Conservation (phyloP, 2,797 vertebrate genomes). For the Typhlichthys eigenmanni region DNA sequence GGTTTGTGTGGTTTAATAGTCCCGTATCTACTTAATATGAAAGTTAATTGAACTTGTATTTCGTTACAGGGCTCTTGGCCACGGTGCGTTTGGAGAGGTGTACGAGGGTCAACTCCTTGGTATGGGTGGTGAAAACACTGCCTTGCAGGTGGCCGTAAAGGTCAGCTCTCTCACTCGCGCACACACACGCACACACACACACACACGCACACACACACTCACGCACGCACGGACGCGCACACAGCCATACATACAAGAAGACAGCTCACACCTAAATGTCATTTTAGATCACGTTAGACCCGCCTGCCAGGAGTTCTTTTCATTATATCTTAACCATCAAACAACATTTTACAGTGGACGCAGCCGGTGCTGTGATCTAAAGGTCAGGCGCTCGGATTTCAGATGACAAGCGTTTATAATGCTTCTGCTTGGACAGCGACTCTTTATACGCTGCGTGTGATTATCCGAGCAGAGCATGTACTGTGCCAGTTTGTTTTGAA, state of each 20-base stretch:
- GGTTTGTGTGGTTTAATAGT: no score
- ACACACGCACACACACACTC: no score
- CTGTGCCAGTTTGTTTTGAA: not conserved
- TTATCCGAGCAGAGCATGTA: not conserved
- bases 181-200: slow-evolving; percentile 7
- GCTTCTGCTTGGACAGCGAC: not conserved
- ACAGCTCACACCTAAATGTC: slow-evolving; percentile 17
- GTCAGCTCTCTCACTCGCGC: slow-evolving; percentile 66
- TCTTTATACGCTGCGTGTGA: not conserved
- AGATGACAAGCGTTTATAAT: slow-evolving; percentile 7
- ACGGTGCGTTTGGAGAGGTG: slow-evolving; percentile 91
- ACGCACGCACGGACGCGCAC: slow-evolving; percentile 4
- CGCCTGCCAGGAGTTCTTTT: not conserved
- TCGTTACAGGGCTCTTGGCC: slow-evolving; percentile 84
- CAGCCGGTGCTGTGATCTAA: slow-evolving; percentile 1
- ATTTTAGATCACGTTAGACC: not conserved
- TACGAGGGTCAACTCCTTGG: slow-evolving; percentile 90
- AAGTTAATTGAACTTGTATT: not conserved
- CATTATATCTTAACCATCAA: slow-evolving; percentile 24
- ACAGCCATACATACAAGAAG: slow-evolving; percentile 9
- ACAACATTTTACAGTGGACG: not conserved
- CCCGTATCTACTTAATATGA: not conserved
- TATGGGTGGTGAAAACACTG: slow-evolving; percentile 81
- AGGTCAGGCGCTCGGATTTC: slow-evolving; percentile 22
- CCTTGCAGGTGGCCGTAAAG: slow-evolving; percentile 92